phyloP scores from a whole-genome alignment of 2,888 invertebrate genomes.

The Ganaspis brasiliensis region DNA sequence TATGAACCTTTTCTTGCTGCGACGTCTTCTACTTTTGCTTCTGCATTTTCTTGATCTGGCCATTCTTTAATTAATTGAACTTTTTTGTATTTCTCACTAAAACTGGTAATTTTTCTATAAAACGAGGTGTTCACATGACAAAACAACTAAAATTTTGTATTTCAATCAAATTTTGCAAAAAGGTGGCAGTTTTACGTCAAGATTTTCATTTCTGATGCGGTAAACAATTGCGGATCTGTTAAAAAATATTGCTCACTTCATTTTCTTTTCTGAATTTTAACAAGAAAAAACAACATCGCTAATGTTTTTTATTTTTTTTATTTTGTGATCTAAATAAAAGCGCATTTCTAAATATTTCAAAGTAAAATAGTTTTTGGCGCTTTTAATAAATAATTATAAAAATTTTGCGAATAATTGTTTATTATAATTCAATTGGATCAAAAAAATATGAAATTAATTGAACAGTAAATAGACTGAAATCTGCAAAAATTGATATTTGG shows the following conservation, averaged over 20 bases:
- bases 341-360: too few species aligned
- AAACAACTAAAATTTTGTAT: neutral
- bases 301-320: too few species aligned
- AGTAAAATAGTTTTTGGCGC: too few species aligned
- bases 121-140: neutral
- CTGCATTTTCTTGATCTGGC: neutral
- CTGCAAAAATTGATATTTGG: too few species aligned
- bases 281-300: neutral
- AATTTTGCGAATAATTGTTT: too few species aligned
- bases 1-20: neutral
- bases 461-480: too few species aligned
- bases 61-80: neutral
- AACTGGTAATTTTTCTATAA: neutral
- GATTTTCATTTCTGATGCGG: neutral
- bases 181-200: neutral
- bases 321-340: too few species aligned
- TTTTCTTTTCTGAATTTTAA: neutral
- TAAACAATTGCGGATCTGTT: neutral
- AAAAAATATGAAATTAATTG: too few species aligned
- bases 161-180: neutral
- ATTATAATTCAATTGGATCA: too few species aligned
- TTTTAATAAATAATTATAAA: too few species aligned
- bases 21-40: conserved; percentile 13
- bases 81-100: neutral
- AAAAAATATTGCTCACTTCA: neutral